Base-by-base conservation (phyloP, 2,888 invertebrate genomes). In the Pinctada fucata region DNA sequence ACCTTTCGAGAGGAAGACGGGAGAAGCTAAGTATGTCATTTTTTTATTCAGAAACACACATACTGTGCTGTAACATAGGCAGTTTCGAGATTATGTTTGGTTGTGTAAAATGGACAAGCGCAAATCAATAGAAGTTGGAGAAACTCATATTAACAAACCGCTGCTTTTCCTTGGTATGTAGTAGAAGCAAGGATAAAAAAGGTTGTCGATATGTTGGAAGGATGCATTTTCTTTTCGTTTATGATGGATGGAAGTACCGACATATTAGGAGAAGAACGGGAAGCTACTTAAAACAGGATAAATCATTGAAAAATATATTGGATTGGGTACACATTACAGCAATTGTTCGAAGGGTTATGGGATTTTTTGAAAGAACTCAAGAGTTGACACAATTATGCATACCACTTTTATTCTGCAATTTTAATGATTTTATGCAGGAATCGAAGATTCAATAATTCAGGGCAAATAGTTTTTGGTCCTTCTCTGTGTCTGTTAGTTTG, bases 311-410 rank as follows among this genome's bases (percentile, higher is more conserved):
- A 50, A 71, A 47, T 81, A 79, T 79, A 10, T 81, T 0, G n/a
- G 16, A 8, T 77, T 81, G 69, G 79, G 80, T 8, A 70, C 80
- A 3, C 82, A 78, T 16, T 49, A n/a, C 10, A 73, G 77, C 58
- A 80, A 80, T n/a, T 66, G 65, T 58, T 76, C 82, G 4, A n/a
- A 77, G n/a, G n/a, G n/a, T n/a, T n/a, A n/a, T n/a, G n/a, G n/a
- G 45, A 48, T 2, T 48, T 49, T 3, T n/a, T 69, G 3, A 49
- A 69, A 2, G 8, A 3, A 69, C 49, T 48, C 13, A 49, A n/a
- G n/a, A 47, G 49, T 69, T 49, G 49, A 69, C n/a, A 69, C 47
- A 69, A 49, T 47, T 69, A 69, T 45, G 6, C 45, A 47, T 68
- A 52, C 58, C 10, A 52, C 58, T 52, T 52, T 10, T 8, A 8